phyloP scores from a whole-genome alignment of 2,797 vertebrate species.

The Morelia viridis region DNA sequence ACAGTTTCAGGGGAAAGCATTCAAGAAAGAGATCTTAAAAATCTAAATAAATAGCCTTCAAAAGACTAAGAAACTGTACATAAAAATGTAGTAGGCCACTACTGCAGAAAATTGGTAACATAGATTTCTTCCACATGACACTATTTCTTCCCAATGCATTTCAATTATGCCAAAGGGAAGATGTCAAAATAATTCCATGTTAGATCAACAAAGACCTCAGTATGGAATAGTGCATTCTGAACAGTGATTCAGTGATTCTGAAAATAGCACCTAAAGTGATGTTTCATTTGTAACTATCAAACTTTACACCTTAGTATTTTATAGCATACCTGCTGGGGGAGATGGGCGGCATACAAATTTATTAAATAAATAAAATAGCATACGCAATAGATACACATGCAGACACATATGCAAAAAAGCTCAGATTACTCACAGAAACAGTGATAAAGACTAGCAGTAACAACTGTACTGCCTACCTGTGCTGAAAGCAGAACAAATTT shows the following conservation, averaged over 20 bases:
- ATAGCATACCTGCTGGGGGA: not conserved
- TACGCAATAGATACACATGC: not conserved
- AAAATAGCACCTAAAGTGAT: not conserved
- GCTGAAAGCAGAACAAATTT: slow-evolving; percentile 97
- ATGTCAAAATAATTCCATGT: not conserved
- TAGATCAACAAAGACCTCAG: not conserved
- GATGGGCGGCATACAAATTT: too few relatives aligned
- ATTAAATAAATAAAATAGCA: not conserved
- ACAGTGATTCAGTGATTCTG: not conserved
- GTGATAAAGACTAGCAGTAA: not conserved
- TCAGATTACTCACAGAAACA: not conserved
- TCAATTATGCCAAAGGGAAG: not conserved
- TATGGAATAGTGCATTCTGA: not conserved
- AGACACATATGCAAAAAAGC: not conserved
- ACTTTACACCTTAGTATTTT: not conserved
- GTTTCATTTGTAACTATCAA: not conserved
- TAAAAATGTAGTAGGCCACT: not conserved
- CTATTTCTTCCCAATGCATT: not conserved
- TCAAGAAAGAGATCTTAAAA: not conserved
- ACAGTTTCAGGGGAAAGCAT: not conserved
- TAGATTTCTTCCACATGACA: not conserved
- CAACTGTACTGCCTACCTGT: slow-evolving; percentile 76
- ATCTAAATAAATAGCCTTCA: not conserved
- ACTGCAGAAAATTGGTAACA: not conserved
- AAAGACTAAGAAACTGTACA: not conserved